Base-by-base conservation (phyloP, 2,797 vertebrate genomes). In the Neostethus bicornis region DNA sequence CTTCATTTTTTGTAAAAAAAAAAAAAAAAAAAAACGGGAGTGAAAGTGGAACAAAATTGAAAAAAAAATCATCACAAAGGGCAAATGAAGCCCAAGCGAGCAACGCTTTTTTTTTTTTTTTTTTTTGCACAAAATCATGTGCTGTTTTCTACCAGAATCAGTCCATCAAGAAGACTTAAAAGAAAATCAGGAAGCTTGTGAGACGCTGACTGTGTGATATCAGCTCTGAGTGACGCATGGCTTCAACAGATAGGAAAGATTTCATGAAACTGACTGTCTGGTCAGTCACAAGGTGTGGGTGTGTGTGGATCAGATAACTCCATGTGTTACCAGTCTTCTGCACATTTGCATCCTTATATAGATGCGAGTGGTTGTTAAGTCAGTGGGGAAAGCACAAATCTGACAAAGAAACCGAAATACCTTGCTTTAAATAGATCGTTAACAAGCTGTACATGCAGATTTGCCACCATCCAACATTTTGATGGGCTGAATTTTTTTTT, bases 141-240 rank as follows among this genome's bases (percentile, higher is more conserved):
- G 26, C 21, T 76, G 23, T 45, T 51, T 64, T 70, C 19, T 48
- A 31, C 32, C 46, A 70, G 45, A 61, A 25, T 58, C 26, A 11
- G 35, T 76, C 64, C 70, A 76, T 81, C 66, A 75, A 70, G 24
- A 79, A 50, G 64, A 58, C 49, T 73, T 84, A 72, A 81, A 85
- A 81, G 75, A 77, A 86, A 91, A 90, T 86, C 84, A 90, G 91
- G 91, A 92, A 92, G 89, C 88, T 77, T 70, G 75, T 83, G 88
- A 91, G 91, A 91, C 90, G 86, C 87, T 87, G 89, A 87, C 83
- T 72, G 66, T 66, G 89, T 90, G 87, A 90, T 90, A 90, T 87
- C 85, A 88, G 78, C 81, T 82, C 71, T 49, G 75, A 79, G 61
- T 92, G 91, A 93, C 90, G 87, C 91, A 91, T 84, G 77, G 79